Conservation (phyloP, 2,888 invertebrate species). For the Nomada flava region DNA sequence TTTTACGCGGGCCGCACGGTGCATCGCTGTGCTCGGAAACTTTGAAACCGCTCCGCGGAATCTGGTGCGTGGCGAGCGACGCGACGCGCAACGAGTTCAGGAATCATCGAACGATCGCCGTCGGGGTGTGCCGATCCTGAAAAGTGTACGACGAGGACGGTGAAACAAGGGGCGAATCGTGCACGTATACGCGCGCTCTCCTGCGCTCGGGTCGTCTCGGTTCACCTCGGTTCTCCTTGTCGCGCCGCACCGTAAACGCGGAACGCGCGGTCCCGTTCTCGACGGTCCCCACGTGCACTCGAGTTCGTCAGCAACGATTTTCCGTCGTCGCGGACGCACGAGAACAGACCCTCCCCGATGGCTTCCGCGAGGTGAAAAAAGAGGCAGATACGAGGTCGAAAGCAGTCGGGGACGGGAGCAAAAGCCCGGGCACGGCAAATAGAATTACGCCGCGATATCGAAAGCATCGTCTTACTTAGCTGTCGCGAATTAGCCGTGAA, state of each 20-base stretch:
- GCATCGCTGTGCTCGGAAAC: neutral
- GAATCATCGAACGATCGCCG: neutral
- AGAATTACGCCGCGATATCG: neutral
- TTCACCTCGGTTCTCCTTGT: neutral
- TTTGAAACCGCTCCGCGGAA: neutral
- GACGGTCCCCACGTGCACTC: slow-evolving; percentile 59
- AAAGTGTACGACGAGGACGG: neutral
- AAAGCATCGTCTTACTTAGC: no score
- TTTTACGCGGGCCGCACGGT: slow-evolving; percentile 3
- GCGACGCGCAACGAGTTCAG: no score
- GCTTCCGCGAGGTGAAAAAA: slow-evolving; percentile 39
- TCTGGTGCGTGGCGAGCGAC: no score
- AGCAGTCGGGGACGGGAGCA: neutral
- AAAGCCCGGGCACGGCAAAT: neutral
- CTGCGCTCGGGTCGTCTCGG: slow-evolving; percentile 2
- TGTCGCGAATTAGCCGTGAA: no score
- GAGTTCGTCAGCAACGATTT: slow-evolving; percentile 69
- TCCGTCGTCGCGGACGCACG: slow-evolving; percentile 63
- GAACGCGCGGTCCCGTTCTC: slow-evolving; percentile 50
- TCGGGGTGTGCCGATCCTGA: neutral
- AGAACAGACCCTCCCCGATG: slow-evolving; percentile 53
- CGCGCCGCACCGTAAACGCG: slow-evolving; percentile 3
- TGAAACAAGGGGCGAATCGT: slow-evolving; percentile 7
- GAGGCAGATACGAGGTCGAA: slow-evolving; percentile 26
- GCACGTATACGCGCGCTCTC: neutral